Conservation (phyloP, 1,140 invertebrate species). For the Aphelenchoides fujianensis region DNA sequence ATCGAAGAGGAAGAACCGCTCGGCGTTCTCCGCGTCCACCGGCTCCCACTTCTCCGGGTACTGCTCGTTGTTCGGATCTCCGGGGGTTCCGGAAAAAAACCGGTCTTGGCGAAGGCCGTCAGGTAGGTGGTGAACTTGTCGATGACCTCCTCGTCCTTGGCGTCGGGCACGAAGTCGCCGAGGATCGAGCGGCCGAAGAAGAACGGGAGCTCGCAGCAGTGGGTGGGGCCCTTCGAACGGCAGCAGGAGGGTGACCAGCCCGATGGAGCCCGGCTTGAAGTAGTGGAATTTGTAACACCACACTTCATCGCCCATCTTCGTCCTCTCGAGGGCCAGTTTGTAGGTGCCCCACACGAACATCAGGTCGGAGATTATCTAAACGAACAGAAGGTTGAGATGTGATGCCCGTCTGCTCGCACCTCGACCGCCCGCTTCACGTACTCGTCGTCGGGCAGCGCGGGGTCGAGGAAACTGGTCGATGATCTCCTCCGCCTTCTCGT, state of each 20-base stretch:
- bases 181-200: constrained; percentile 47
- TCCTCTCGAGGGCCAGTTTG: constrained; percentile 9
- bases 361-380: constrained; percentile 28
- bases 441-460: constrained; percentile 1
- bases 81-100: constrained; percentile 34
- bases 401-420: too few species aligned
- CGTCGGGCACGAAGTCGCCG: constrained; percentile 44
- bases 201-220: constrained; percentile 54
- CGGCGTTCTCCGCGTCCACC: background rate
- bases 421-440: background rate
- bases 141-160: constrained; percentile 45
- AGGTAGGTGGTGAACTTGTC: constrained; percentile 49
- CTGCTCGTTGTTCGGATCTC: constrained; percentile 18
- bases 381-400: too few species aligned
- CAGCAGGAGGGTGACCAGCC: constrained; percentile 34
- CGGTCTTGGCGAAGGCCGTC: constrained; percentile 59
- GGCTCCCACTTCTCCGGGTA: constrained; percentile 9
- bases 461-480: constrained; percentile 1
- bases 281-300: constrained; percentile 42
- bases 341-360: constrained; percentile 34
- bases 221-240: constrained; percentile 45
- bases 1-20: constrained; percentile 1
- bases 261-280: constrained; percentile 27
- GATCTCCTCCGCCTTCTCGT: constrained; percentile 4
- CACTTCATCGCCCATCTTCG: constrained; percentile 28